Evolutionary conservation across 1,140 invertebrate genomes (phyloP).

Genomic region (Kradibia gibbosae): DNA sequence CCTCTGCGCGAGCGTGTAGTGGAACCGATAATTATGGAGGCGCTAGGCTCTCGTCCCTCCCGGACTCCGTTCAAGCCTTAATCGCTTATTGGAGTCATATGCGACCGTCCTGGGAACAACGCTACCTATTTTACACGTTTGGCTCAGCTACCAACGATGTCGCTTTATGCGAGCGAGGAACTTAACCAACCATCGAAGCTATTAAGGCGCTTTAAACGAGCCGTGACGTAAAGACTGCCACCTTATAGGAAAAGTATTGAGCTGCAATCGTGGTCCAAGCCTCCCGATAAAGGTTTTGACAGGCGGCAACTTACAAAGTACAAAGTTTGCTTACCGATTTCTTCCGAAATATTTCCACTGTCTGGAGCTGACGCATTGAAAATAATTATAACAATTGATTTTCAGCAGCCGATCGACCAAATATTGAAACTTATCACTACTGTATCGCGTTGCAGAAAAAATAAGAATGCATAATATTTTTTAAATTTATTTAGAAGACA

Average conservation of each 20-base stretch:
- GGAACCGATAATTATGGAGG: conserved; percentile 66
- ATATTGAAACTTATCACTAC: too few relatives aligned
- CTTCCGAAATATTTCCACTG: neutral
- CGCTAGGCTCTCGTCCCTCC: conserved; percentile 46
- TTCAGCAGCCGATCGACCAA: too few relatives aligned
- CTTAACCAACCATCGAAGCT: conserved; percentile 25
- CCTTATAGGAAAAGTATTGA: neutral
- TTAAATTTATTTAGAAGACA: too few relatives aligned
- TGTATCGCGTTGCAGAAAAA: too few relatives aligned
- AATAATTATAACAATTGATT: too few relatives aligned
- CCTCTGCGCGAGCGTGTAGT: conserved; percentile 44
- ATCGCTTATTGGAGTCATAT: conserved; percentile 67
- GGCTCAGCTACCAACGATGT: conserved; percentile 59
- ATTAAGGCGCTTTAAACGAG: neutral
- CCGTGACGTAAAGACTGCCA: conserved; percentile 3
- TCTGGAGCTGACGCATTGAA: neutral
- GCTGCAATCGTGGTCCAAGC: neutral
- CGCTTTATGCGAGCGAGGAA: conserved; percentile 22
- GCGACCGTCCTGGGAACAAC: conserved; percentile 56
- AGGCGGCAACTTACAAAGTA: neutral
- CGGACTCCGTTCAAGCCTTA: conserved; percentile 61
- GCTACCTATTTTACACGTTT: conserved; percentile 67
- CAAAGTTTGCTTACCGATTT: neutral
- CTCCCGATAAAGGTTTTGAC: conserved; percentile 11
- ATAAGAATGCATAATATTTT: too few relatives aligned